phyloP scores from a whole-genome alignment of 2,797 vertebrate species.

The Heliangelus exortis region DNA sequence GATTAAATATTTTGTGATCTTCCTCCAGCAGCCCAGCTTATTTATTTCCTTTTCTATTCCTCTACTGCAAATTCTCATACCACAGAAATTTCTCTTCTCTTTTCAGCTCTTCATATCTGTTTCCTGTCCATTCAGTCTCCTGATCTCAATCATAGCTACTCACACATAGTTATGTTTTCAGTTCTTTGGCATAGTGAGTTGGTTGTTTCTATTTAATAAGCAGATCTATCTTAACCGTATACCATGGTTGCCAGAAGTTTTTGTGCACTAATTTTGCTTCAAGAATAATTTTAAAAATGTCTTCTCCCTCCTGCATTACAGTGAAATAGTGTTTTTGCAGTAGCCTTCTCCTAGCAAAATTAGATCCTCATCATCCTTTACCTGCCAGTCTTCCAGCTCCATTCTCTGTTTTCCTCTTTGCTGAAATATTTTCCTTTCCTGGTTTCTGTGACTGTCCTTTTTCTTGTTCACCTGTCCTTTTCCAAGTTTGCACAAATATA shows the following conservation, averaged over 20 bases:
- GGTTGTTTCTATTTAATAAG: background rate
- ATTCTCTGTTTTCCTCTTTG: constrained; percentile 19
- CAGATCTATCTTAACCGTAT: background rate
- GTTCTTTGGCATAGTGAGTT: background rate
- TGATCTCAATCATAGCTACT: background rate
- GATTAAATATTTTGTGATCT: background rate
- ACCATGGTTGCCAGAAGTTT: background rate
- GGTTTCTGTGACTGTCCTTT: background rate
- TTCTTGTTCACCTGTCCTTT: constrained; percentile 4
- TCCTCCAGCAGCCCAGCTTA: background rate
- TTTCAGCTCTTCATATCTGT: background rate
- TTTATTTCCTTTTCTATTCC: background rate
- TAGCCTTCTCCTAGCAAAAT: background rate
- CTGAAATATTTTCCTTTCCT: constrained; percentile 47
- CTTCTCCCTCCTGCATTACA: background rate
- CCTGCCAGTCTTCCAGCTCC: background rate
- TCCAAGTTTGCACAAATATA: constrained; percentile 28
- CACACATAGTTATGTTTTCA: background rate
- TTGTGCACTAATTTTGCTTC: background rate
- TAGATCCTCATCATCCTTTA: background rate
- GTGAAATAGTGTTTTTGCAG: background rate
- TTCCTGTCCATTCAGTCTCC: background rate
- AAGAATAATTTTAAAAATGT: background rate
- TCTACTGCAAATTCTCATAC: background rate
- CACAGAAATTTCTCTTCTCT: background rate